phyloP scores from a whole-genome alignment of 1,140 invertebrate genomes.

The Drosophila teissieri region DNA sequence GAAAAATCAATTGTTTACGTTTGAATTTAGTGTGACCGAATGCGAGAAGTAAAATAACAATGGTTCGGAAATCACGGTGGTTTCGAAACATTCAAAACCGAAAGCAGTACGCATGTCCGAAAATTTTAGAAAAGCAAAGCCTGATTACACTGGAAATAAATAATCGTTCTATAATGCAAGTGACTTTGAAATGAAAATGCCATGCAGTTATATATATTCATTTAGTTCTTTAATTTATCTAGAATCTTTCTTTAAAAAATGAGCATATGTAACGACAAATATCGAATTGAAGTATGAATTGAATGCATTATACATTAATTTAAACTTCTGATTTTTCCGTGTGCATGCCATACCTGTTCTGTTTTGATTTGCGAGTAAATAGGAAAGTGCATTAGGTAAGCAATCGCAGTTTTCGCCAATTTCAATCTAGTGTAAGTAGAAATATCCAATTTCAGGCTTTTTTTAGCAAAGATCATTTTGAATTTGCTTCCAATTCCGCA shows the following conservation, averaged over 20 bases:
- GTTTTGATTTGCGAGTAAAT: constrained; percentile 32
- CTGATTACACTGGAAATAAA: constrained; percentile 10
- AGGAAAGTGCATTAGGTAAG: constrained; percentile 38
- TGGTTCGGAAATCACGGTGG: constrained; percentile 1
- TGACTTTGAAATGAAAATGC: no score
- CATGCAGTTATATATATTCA: no score
- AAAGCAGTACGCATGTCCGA: constrained; percentile 22
- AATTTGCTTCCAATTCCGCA: not conserved
- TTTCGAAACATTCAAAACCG: constrained; percentile 4
- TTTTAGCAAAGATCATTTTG: no score
- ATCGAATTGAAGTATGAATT: no score
- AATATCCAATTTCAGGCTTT: not conserved
- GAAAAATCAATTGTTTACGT: constrained; percentile 79
- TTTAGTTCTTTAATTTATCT: no score
- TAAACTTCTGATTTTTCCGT: not conserved
- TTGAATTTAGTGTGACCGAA: constrained; percentile 42
- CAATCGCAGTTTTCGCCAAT: not conserved
- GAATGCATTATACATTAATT: not conserved
- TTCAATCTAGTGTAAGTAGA: not conserved
- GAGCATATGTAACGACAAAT: no score
- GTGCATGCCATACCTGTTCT: constrained; percentile 30
- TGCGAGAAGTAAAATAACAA: constrained; percentile 4
- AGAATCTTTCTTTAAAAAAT: no score
- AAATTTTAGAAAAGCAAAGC: constrained; percentile 8
- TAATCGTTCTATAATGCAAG: not conserved